A percentile compares a stretch with the other conserved stretches of the same genome.
Evolutionary conservation across 1,140 invertebrate species (phyloP).

Genomic region (Temnothorax nylanderi): DNA sequence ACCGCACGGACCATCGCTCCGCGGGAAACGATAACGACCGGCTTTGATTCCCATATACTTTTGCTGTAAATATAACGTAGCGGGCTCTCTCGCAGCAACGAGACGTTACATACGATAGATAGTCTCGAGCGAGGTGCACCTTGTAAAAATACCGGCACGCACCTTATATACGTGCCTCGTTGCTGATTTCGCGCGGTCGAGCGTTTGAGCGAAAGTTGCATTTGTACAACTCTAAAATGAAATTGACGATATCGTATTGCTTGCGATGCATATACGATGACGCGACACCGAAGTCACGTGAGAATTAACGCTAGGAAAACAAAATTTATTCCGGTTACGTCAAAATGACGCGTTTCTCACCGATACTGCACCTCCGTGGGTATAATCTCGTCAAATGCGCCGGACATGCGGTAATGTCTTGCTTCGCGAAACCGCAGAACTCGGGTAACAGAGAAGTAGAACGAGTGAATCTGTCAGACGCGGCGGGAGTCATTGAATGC

Average conservation of each 20-base stretch:
- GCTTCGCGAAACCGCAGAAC: conserved; percentile 66
- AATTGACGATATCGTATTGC: not conserved
- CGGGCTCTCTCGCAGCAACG: not conserved
- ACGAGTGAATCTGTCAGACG: conserved; percentile 59
- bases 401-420: conserved; percentile 59
- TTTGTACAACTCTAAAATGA: not conserved
- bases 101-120: not conserved
- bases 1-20: conserved; percentile 24
- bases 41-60: conserved; percentile 26
- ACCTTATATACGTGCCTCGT: not conserved
- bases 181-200: not conserved
- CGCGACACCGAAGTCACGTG: not conserved
- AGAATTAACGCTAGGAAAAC: not conserved
- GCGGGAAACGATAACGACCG: conserved; percentile 35
- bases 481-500: conserved; percentile 47
- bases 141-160: not conserved
- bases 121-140: not conserved
- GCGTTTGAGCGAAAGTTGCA: conserved; percentile 18
- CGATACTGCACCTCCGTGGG: conserved; percentile 44
- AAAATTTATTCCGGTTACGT: conserved; percentile 64
- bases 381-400: conserved; percentile 68
- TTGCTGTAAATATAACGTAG: not conserved
- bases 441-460: conserved; percentile 4
- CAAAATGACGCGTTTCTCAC: conserved; percentile 60
- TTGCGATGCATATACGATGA: not conserved